Evolutionary conservation across 2,888 invertebrate species (phyloP), one percentile per base, ranked within the genome.

Genomic region (Leptogaster cylindrica): DNA sequence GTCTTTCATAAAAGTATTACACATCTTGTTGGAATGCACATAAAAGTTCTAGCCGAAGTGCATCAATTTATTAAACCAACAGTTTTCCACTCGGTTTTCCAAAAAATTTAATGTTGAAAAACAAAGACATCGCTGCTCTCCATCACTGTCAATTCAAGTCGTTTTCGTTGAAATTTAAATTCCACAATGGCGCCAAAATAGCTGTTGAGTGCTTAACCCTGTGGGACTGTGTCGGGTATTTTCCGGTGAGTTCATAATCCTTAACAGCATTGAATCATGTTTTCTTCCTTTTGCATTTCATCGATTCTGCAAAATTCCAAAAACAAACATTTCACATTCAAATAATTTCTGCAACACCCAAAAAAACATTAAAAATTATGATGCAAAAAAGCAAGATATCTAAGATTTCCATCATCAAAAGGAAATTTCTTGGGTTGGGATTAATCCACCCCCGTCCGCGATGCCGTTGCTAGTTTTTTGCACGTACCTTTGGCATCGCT

Each of bases 171-270:
- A 44, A 28, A 44, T 20, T 44, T 18, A 20, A 52, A 39, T 39
- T 58, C 39, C 27, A 28, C 44, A 25, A 12, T 44, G 63, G 63
- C 63, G 63, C 63, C 63, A 63, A 63, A 44, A 46, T 44, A 63
- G 46, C 46, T 31, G 28, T 46, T 16, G 20, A 63, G 31, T 44
- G 20, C 46, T 12, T 46, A 44, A 12, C 28, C 44, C 36, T 41
- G 25, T 20, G 20, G 27, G 46, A 16, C 46, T 44, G 28, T 28
- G 12, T 41, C 41, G 23, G 3, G 25, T 16, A 18, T 44, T 27
- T 44, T 44, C 44, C 46, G 46, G 14, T 20, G 33, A 52, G 33
- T 18, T 14, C 8, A 8, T 31, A 16, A 36, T 52, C 20, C 5
- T 31, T 14, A 23, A 8, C 14, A 51, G 46, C 20, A 20, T 20